Evolutionary conservation across 2,888 invertebrate species (phyloP), one percentile per base, ranked within the genome.

Genomic region (Blastobasis lacticolella): DNA sequence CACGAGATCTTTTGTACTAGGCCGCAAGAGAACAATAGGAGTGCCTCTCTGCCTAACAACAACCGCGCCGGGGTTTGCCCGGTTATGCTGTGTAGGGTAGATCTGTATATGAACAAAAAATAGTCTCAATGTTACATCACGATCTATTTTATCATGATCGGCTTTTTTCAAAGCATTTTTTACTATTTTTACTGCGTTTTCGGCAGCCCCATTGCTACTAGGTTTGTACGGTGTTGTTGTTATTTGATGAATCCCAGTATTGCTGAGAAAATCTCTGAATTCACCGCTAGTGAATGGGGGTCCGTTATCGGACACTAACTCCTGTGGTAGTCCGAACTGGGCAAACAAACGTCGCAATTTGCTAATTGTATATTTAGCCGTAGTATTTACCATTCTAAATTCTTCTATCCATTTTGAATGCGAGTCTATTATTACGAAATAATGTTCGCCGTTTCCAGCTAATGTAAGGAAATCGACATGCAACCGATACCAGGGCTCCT

Each of bases 181-280:
- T 6, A 46, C 38, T 4, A 54, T 50, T 49, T 56, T 54, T 6
- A 58, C 57, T 1, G 57, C 51, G 8, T 60, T 59, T 49, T 59
- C 58, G 0, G 59, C 58, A 3, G 48, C 56, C 0, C 61, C 59
- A 42, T 61, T 59, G 5, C 56, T 51, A 7, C 51, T 54, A 6
- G 57, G 59, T 38, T 57, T 49, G 46, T 60, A 59, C 1, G 58
- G 60, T 10, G 58, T 45, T 5, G 42, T 43, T 1, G 46, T 42
- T 0, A 49, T 50, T 38, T 58, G 60, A 9, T 49, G 48, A 7
- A 60, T 59, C n/a, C 45, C 36, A 40, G 54, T 54, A 5, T 49
- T 53, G 6, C 10, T 38, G 40, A 56, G 55, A 48, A 50, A 62
- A 0, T 10, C 10, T 10, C 52, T 50, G 40, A 59, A 59, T 37